Evolutionary conservation across 2,113 vertebrate genomes (phyloP).

Genomic region (Ophiodon elongatus): DNA sequence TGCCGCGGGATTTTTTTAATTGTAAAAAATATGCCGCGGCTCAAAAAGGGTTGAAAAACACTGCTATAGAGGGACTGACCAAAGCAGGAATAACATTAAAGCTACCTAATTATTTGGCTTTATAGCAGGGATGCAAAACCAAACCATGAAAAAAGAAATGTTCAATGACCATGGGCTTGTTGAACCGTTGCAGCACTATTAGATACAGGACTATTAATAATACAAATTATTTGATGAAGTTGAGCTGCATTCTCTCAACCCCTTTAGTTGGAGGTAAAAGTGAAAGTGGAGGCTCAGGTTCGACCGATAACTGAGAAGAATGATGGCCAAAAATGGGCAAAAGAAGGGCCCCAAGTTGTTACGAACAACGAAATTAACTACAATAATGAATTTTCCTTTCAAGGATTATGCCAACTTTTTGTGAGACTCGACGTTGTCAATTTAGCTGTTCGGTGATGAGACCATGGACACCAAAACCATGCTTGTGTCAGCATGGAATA

Average conservation of each 20-base stretch:
- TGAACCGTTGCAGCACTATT: not conserved
- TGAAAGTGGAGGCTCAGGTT: not conserved
- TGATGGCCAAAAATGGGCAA: not conserved
- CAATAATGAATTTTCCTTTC: not conserved
- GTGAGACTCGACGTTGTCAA: not conserved
- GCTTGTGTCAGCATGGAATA: not conserved
- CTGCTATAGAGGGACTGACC: too few species aligned
- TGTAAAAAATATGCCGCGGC: too few species aligned
- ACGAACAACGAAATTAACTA: not conserved
- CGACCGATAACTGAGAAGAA: not conserved
- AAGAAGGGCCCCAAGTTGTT: not conserved
- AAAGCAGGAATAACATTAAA: not conserved
- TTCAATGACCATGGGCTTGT: too few species aligned
- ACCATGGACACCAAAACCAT: not conserved
- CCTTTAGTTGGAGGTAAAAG: not conserved
- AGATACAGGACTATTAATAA: too few species aligned
- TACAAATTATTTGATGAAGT: too few species aligned
- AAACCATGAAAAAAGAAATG: too few species aligned
- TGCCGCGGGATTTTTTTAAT: too few species aligned
- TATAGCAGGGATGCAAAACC: too few species aligned
- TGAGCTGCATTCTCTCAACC: not conserved
- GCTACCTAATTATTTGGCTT: not conserved
- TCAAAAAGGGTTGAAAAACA: too few species aligned
- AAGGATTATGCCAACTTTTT: too few species aligned
- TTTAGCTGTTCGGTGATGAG: not conserved